Percentiles rank a stretch among this genome's conserved stretches.
phyloP scores from a whole-genome alignment of 2,797 vertebrate species.

The Naso thynnoides region DNA sequence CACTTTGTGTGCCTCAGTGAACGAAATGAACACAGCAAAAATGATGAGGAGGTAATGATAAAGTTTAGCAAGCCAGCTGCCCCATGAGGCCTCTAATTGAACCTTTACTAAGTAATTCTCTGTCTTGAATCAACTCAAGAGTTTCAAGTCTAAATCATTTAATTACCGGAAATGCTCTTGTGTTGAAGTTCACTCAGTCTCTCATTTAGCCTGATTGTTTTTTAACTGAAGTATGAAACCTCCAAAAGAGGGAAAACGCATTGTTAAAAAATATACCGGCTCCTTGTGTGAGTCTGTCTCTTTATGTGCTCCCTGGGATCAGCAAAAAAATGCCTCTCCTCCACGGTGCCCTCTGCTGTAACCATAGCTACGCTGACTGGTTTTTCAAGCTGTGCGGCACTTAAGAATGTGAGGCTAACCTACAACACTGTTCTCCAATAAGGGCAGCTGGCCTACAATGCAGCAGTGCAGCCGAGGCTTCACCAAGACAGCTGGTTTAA shows the following conservation, averaged over 20 bases:
- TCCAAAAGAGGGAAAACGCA: slow-evolving; percentile 7
- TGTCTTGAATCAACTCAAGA: neutral
- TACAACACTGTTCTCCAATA: slow-evolving; percentile 62
- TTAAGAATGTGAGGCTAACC: slow-evolving; percentile 76
- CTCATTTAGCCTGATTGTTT: slow-evolving; percentile 29
- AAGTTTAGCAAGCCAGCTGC: slow-evolving; percentile 10
- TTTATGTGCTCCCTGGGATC: slow-evolving; percentile 63
- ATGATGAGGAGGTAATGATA: slow-evolving; percentile 34
- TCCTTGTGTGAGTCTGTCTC: slow-evolving; percentile 42
- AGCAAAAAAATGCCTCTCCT: slow-evolving; percentile 75
- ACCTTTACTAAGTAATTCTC: slow-evolving; percentile 24
- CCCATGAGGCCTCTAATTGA: slow-evolving; percentile 28
- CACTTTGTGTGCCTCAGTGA: slow-evolving; percentile 26
- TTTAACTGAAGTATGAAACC: slow-evolving; percentile 11
- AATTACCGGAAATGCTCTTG: slow-evolving; percentile 19
- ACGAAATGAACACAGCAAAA: slow-evolving; percentile 31
- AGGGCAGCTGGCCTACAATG: slow-evolving; percentile 62
- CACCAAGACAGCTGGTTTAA: slow-evolving; percentile 52
- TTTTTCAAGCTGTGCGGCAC: slow-evolving; percentile 89
- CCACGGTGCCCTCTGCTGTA: slow-evolving; percentile 81
- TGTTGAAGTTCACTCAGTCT: slow-evolving; percentile 19
- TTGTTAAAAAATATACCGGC: slow-evolving; percentile 2
- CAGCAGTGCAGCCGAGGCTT: slow-evolving; percentile 53
- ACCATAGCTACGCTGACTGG: slow-evolving; percentile 88
- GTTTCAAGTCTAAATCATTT: slow-evolving; percentile 24